A percentile compares a stretch with the other conserved stretches of the same genome.
These are phyloP conservation scores for Hypothenemus hampei DNA, from an alignment of 1,140 invertebrate genomes.

Conservation along the genomic window DNA sequence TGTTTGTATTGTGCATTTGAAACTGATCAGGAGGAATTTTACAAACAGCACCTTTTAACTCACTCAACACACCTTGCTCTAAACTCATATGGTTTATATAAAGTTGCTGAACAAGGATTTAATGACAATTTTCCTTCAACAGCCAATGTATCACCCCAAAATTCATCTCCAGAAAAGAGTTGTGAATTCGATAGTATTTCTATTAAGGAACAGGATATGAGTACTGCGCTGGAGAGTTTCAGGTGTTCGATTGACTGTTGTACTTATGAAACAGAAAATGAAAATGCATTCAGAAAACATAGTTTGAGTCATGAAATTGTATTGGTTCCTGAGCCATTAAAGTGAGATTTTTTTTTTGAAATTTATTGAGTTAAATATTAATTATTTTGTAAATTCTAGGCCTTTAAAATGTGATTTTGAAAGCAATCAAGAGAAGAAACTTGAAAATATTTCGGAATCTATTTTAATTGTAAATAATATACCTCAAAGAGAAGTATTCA, in stretches of 20 bases:
- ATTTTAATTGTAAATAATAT: slow-evolving; percentile 5
- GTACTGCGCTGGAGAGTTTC: neutral
- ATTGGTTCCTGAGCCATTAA: slow-evolving; percentile 12
- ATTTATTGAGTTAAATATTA: neutral
- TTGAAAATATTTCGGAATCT: neutral
- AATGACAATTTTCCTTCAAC: too few relatives aligned
- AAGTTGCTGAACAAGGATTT: too few relatives aligned
- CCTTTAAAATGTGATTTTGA: slow-evolving; percentile 12
- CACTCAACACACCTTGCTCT: slow-evolving; percentile 3
- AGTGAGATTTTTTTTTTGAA: neutral
- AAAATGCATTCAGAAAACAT: slow-evolving; percentile 7
- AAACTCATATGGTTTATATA: slow-evolving; percentile 2
- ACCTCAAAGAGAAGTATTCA: too few relatives aligned
- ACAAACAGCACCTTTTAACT: slow-evolving; percentile 12
- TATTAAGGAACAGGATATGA: neutral
- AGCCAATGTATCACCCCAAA: neutral
- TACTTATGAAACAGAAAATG: slow-evolving; percentile 6
- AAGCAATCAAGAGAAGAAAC: slow-evolving; percentile 5
- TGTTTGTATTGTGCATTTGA: slow-evolving; percentile 14
- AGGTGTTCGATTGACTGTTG: slow-evolving; percentile 5
- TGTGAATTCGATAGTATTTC: neutral
- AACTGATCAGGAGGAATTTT: slow-evolving; percentile 12
- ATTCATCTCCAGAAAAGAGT: neutral
- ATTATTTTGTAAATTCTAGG: neutral
- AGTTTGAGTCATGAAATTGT: slow-evolving; percentile 6